phyloP scores from a whole-genome alignment of 2,113 vertebrate species.

The Campylomormyrus numenius region DNA sequence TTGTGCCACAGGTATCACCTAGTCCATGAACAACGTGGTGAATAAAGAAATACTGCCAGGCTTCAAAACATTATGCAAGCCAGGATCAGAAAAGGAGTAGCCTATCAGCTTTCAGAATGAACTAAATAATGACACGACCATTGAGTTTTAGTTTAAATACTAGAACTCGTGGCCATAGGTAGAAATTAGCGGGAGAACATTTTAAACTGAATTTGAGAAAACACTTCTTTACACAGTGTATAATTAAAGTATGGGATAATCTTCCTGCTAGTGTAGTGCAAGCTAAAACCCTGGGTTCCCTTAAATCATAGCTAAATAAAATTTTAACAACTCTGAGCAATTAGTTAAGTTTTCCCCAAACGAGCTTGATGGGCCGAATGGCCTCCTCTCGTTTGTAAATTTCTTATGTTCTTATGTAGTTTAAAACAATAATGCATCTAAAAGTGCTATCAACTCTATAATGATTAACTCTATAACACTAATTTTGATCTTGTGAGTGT shows the following conservation, averaged over 20 bases:
- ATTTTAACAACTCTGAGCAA: no score
- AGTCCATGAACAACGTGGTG: neutral
- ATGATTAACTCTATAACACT: neutral
- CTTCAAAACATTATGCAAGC: neutral
- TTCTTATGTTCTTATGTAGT: neutral
- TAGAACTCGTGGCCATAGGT: no score
- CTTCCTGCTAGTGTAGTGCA: no score
- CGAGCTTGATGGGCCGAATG: no score
- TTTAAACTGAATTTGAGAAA: no score
- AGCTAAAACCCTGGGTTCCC: no score
- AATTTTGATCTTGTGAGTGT: neutral
- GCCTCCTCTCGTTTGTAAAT: no score
- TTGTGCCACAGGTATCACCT: neutral
- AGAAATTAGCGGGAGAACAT: no score
- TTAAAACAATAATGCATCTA: neutral
- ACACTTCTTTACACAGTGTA: no score
- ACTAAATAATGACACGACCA: neutral
- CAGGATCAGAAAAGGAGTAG: neutral
- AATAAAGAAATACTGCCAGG: neutral
- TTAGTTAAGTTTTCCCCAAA: no score
- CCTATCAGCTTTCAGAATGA: neutral
- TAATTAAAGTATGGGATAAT: no score
- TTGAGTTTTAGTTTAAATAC: neutral
- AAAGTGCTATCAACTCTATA: neutral
- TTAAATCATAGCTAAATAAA: no score